Evolutionary conservation across 2,113 vertebrate species (phyloP).

Genomic region (Chaetorhynchus papuensis): DNA sequence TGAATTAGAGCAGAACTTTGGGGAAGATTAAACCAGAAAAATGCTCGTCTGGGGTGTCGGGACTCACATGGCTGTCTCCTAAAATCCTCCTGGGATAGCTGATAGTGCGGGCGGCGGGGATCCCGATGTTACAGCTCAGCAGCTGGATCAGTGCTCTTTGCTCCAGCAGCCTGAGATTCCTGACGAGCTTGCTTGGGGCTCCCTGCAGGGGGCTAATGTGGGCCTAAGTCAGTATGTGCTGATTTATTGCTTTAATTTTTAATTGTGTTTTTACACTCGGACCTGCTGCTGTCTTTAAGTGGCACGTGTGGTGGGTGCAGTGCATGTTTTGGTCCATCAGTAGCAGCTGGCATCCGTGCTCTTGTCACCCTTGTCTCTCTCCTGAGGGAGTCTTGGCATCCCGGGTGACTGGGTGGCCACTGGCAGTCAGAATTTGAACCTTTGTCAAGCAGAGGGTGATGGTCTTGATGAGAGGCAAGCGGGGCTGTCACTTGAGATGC

Average conservation of each 20-base stretch:
- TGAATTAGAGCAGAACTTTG: background rate
- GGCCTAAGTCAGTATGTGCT: background rate
- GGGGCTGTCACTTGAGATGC: rapidly evolving
- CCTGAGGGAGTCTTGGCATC: background rate
- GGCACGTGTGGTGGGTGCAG: rapidly evolving
- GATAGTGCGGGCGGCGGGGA: rapidly evolving
- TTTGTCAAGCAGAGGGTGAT: background rate
- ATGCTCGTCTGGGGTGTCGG: rapidly evolving
- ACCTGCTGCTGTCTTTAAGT: background rate
- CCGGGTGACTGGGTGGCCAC: rapidly evolving
- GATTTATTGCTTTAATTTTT: background rate
- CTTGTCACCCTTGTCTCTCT: background rate
- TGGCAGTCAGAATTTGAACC: background rate
- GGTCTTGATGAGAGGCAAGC: background rate
- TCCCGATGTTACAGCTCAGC: background rate
- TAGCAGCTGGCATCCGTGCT: background rate
- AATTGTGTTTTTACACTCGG: background rate
- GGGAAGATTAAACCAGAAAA: background rate
- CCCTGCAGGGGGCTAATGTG: background rate
- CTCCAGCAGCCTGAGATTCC: background rate
- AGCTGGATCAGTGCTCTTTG: background rate
- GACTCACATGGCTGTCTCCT: background rate
- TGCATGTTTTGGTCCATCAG: background rate
- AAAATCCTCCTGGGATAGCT: background rate
- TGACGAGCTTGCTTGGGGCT: conserved; percentile 23